These are phyloP conservation scores for Eriosoma lanigerum DNA, from an alignment of 1,140 invertebrate species.

Conservation along the genomic window DNA sequence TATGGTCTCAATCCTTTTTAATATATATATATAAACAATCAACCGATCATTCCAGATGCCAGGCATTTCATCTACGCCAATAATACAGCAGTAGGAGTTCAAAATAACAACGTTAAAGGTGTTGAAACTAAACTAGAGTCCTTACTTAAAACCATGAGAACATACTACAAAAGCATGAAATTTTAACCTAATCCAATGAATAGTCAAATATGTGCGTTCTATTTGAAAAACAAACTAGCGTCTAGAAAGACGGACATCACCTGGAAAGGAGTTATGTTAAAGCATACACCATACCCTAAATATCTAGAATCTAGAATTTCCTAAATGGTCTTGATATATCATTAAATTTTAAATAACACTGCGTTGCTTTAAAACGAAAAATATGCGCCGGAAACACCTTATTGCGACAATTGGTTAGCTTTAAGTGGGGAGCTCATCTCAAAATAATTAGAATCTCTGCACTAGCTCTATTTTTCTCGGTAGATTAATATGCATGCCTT, in stretches of 20 bases:
- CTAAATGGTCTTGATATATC: neutral
- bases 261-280: neutral
- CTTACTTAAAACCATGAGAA: neutral
- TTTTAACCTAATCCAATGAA: slow-evolving; percentile 15
- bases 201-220: slow-evolving; percentile 8
- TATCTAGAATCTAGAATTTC: neutral
- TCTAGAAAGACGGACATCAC: slow-evolving; percentile 59
- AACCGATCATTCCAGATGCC: too few relatives aligned
- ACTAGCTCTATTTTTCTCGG: neutral
- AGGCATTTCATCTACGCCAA: too few relatives aligned
- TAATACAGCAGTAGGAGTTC: too few relatives aligned
- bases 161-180: neutral
- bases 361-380: neutral
- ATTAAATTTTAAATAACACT: neutral
- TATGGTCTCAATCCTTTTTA: too few relatives aligned
- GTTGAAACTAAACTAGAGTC: too few relatives aligned
- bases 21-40: too few relatives aligned
- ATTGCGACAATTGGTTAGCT: neutral
- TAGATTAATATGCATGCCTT: neutral
- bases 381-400: neutral
- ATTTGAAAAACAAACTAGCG: slow-evolving; percentile 58
- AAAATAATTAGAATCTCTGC: neutral
- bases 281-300: neutral
- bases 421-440: slow-evolving; percentile 8
- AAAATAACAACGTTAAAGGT: too few relatives aligned